Conservation (phyloP, 23 tunicate genomes). For the Clavelina lepadiformis region DNA sequence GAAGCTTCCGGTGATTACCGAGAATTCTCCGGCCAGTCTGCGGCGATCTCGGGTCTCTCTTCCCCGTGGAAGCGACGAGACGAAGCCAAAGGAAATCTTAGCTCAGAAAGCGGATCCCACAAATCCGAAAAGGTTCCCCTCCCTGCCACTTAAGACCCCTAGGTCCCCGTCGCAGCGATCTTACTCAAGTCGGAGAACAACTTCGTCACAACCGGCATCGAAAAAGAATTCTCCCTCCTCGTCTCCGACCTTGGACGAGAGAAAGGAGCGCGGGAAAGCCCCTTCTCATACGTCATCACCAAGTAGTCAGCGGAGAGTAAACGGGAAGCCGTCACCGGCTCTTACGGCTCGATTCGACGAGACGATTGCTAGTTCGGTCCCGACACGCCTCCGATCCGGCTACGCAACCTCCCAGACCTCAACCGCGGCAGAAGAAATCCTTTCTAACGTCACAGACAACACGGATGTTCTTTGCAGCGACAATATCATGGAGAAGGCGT, state of each 20-base stretch:
- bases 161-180: background rate
- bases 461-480: conserved; percentile 66
- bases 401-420: conserved; percentile 11
- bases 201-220: no score
- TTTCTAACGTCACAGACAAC: conserved; percentile 34
- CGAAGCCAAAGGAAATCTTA: background rate
- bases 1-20: conserved; percentile 8
- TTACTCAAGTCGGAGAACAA: background rate
- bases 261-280: no score
- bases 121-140: background rate
- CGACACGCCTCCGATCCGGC: conserved; percentile 9
- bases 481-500: conserved; percentile 52
- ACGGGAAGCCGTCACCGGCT: no score
- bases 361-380: conserved; percentile 36
- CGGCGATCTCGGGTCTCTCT: background rate
- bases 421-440: conserved; percentile 16
- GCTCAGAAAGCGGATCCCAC: background rate
- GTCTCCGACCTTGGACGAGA: background rate
- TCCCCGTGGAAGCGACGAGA: no score
- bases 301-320: no score
- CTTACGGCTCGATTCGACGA: no score
- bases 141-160: conserved; percentile 4
- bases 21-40: conserved; percentile 4
- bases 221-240: no score
- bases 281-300: conserved; percentile 1